A percentile compares a stretch with the other conserved stretches of the same genome.
These are phyloP conservation scores for Phataginus tricuspis DNA, from an alignment of 2,797 vertebrate species.

Conservation along the genomic window DNA sequence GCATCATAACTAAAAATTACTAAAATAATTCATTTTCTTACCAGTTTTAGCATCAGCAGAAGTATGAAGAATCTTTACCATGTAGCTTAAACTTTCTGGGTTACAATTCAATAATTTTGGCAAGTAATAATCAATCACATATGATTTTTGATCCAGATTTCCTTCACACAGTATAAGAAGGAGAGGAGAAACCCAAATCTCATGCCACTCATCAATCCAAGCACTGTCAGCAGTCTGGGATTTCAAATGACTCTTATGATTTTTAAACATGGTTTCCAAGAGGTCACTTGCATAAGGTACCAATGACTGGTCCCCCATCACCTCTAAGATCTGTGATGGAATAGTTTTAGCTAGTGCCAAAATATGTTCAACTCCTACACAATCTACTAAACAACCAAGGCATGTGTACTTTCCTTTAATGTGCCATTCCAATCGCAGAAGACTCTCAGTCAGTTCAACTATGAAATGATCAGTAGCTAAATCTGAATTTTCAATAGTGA, in stretches of 20 bases:
- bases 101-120: conserved; percentile 94
- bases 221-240: conserved; percentile 46
- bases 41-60: conserved; percentile 84
- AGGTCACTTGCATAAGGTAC: conserved; percentile 95
- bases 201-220: conserved; percentile 93
- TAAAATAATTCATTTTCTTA: conserved; percentile 77
- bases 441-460: conserved; percentile 85
- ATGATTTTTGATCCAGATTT: conserved; percentile 92
- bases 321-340: conserved; percentile 89
- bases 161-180: conserved; percentile 92
- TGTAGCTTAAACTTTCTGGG: conserved; percentile 93
- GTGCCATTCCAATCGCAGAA: conserved; percentile 95
- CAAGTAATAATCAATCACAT: conserved; percentile 95
- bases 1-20: conserved; percentile 40
- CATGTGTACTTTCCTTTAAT: conserved; percentile 94
- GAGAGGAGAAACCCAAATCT: conserved; percentile 94
- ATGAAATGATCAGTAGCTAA: conserved; percentile 88
- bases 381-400: conserved; percentile 92
- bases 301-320: conserved; percentile 95
- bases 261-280: conserved; percentile 95
- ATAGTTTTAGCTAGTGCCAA: conserved; percentile 89
- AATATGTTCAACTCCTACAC: conserved; percentile 90
- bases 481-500: background rate
- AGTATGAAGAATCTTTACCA: conserved; percentile 93
- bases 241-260: conserved; percentile 91